Conservation (phyloP, 1,140 invertebrate species). For the Frieseomelitta varia region DNA sequence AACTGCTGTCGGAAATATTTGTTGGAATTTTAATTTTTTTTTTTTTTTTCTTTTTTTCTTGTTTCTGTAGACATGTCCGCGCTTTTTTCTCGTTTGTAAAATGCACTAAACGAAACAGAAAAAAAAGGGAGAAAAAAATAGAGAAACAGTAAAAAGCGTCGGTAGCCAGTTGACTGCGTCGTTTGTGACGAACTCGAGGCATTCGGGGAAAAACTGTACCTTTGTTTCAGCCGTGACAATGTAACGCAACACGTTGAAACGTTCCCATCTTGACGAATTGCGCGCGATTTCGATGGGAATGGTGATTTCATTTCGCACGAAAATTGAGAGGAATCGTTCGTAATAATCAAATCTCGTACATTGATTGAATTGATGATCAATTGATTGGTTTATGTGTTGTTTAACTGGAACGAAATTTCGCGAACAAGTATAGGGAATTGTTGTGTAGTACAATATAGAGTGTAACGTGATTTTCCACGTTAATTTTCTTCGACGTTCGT, state of each 20-base stretch:
- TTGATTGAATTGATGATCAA: no score
- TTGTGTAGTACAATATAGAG: no score
- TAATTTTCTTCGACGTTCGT: neutral
- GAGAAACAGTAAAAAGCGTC: neutral
- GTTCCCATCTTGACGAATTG: neutral
- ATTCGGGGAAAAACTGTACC: neutral
- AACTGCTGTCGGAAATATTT: slow-evolving; percentile 13
- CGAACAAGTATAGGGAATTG: no score
- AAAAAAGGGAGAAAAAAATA: neutral
- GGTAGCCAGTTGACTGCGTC: neutral
- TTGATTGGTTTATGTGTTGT: neutral
- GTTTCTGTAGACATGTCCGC: neutral
- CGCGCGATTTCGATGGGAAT: neutral
- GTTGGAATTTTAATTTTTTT: slow-evolving; percentile 26
- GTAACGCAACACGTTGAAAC: neutral
- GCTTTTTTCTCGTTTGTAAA: neutral
- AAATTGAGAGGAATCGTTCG: neutral
- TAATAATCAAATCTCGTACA: no score
- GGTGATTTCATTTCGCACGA: neutral
- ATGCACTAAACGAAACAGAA: neutral
- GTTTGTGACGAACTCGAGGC: slow-evolving; percentile 17
- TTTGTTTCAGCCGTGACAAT: slow-evolving; percentile 11
- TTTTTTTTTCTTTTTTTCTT: no score
- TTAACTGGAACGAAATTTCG: neutral
- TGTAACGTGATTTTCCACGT: neutral